phyloP scores from a whole-genome alignment of 2,797 vertebrate genomes.

The Gadopsis bispinosus region DNA sequence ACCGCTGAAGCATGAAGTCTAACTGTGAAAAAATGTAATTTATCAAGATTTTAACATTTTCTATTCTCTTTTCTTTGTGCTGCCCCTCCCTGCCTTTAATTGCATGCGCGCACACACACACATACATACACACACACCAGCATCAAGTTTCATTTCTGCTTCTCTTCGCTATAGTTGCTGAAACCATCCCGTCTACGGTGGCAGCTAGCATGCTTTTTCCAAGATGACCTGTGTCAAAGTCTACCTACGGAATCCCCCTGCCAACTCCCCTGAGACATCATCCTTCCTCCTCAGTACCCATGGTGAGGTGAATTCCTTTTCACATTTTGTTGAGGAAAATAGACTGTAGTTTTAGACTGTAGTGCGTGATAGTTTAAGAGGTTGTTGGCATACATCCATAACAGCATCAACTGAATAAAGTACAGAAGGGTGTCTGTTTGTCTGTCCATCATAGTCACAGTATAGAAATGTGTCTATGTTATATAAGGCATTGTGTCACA shows the following conservation, averaged over 20 bases:
- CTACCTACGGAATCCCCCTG: slow-evolving; percentile 53
- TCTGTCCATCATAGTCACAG: not conserved
- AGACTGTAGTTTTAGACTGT: not conserved
- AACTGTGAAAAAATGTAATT: not conserved
- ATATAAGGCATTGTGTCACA: slow-evolving; percentile 11
- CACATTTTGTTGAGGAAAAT: not conserved
- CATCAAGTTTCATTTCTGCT: slow-evolving; percentile 65
- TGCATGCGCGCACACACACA: not conserved
- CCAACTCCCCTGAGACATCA: slow-evolving; percentile 38
- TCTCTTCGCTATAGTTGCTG: slow-evolving; percentile 39
- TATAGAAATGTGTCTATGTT: slow-evolving; percentile 46
- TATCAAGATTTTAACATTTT: not conserved
- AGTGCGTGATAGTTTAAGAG: not conserved
- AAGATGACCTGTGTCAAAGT: slow-evolving; percentile 72
- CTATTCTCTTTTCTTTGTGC: not conserved
- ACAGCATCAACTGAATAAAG: not conserved
- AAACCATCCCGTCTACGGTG: slow-evolving; percentile 15
- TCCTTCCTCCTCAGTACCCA: slow-evolving; percentile 74
- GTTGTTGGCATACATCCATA: not conserved
- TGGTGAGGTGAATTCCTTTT: slow-evolving; percentile 62
- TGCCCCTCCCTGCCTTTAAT: not conserved
- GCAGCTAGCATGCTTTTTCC: slow-evolving; percentile 35
- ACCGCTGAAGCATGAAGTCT: not conserved
- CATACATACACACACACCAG: slow-evolving; percentile 30
- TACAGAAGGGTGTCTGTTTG: not conserved